Conservation (phyloP, 64 coral and sea anemone species). For the Montipora foliosa region DNA sequence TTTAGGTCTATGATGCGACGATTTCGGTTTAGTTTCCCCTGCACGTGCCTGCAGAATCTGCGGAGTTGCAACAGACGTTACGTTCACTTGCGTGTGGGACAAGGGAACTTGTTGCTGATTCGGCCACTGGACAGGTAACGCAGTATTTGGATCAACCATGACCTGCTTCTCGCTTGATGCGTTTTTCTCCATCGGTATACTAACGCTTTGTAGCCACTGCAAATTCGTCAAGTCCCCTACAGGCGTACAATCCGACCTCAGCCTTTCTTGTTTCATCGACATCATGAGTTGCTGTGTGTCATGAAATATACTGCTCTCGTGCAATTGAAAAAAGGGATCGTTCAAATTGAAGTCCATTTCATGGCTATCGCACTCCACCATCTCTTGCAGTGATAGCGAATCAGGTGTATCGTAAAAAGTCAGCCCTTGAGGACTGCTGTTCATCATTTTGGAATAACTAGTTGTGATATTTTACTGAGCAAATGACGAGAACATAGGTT, state of each 20-base stretch:
- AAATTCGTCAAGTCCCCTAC: slow-evolving; percentile 94
- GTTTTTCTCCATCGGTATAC: slow-evolving; percentile 96
- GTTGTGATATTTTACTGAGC: slow-evolving; percentile 75
- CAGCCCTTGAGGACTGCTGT: slow-evolving; percentile 65
- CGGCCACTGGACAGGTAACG: slow-evolving; percentile 99
- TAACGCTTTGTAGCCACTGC: slow-evolving; percentile 98
- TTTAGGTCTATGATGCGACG: slow-evolving; percentile 68
- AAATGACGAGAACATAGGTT: slow-evolving; percentile 70
- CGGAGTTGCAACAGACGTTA: slow-evolving; percentile 72
- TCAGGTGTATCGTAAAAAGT: slow-evolving; percentile 84
- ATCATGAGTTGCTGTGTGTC: slow-evolving; percentile 71
- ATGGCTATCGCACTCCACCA: slow-evolving; percentile 94
- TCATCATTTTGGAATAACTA: slow-evolving; percentile 70
- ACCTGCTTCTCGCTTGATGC: slow-evolving; percentile 75
- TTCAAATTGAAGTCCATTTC: slow-evolving; percentile 99
- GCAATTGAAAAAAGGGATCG: slow-evolving; percentile 92
- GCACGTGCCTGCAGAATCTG: slow-evolving; percentile 73
- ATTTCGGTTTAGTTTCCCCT: slow-evolving; percentile 75
- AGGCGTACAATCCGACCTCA: slow-evolving; percentile 51
- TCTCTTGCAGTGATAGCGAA: slow-evolving; percentile 89
- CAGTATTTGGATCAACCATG: slow-evolving; percentile 99
- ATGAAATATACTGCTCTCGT: slow-evolving; percentile 72
- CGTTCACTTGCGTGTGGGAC: slow-evolving; percentile 75
- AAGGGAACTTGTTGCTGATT: slow-evolving; percentile 68
- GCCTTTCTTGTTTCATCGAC: slow-evolving; percentile 78